Conservation (phyloP, 2,888 invertebrate genomes). For the Andrena marginata region DNA sequence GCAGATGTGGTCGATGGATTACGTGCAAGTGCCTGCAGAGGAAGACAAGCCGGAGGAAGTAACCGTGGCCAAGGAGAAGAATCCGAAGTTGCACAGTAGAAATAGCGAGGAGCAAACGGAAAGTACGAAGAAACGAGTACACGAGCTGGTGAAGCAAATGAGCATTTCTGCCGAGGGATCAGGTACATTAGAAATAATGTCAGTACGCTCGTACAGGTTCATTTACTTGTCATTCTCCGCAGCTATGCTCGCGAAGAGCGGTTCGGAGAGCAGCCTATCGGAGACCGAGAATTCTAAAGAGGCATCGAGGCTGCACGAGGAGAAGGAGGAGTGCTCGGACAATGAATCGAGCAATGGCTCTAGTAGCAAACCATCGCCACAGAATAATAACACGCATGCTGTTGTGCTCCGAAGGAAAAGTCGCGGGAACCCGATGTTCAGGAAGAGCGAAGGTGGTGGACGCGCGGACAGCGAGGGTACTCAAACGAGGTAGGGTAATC, state of each 20-base stretch:
- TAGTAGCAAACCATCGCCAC: slow-evolving; percentile 78
- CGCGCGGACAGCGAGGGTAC: slow-evolving; percentile 83
- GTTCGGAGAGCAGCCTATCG: slow-evolving; percentile 95
- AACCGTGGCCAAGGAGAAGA: slow-evolving; percentile 86
- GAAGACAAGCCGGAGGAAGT: slow-evolving; percentile 86
- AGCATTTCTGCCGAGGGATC: slow-evolving; percentile 90
- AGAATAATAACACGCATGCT: slow-evolving; percentile 83
- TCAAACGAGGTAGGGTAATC: slow-evolving; percentile 76
- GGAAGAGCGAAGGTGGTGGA: slow-evolving; percentile 89
- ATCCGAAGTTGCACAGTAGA: slow-evolving; percentile 83
- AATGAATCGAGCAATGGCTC: slow-evolving; percentile 86
- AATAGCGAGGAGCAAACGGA: slow-evolving; percentile 81
- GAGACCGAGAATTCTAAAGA: slow-evolving; percentile 92
- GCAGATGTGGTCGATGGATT: slow-evolving; percentile 99
- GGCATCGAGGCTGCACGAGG: slow-evolving; percentile 89
- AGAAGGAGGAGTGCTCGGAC: slow-evolving; percentile 91
- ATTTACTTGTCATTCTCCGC: slow-evolving; percentile 26
- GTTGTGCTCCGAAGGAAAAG: slow-evolving; percentile 88
- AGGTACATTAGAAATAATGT: slow-evolving; percentile 83
- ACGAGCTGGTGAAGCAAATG: slow-evolving; percentile 92
- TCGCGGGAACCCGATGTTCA: slow-evolving; percentile 88
- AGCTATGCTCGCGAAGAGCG: slow-evolving; percentile 90
- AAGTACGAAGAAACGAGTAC: slow-evolving; percentile 87
- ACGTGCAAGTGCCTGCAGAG: slow-evolving; percentile 93
- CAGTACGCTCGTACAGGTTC: not conserved